phyloP scores from a whole-genome alignment of 2,888 invertebrate species.

The Aleiodes testaceus region DNA sequence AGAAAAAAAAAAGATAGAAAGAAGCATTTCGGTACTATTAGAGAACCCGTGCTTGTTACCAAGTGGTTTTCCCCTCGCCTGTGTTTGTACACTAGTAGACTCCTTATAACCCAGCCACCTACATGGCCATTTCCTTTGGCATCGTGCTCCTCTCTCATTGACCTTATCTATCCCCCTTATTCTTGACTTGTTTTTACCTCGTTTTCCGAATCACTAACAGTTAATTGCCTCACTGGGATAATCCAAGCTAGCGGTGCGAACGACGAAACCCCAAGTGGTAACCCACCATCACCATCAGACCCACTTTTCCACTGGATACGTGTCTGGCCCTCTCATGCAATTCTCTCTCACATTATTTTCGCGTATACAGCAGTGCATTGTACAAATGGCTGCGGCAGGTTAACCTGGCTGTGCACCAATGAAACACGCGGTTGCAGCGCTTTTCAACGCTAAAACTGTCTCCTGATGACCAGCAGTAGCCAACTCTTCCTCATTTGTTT shows the following conservation, averaged over 20 bases:
- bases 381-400: slow-evolving; percentile 51
- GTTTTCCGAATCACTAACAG: slow-evolving; percentile 55
- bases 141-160: slow-evolving; percentile 1
- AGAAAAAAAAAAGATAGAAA: neutral
- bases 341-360: neutral
- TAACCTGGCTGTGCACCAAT: slow-evolving; percentile 38
- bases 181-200: slow-evolving; percentile 50
- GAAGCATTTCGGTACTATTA: neutral
- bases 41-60: slow-evolving; percentile 32
- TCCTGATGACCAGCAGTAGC: slow-evolving; percentile 23
- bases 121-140: neutral
- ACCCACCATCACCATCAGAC: slow-evolving; percentile 48
- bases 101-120: neutral
- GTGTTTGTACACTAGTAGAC: neutral
- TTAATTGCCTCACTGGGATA: slow-evolving; percentile 55
- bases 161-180: slow-evolving; percentile 7
- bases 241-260: slow-evolving; percentile 50
- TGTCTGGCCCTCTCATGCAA: neutral
- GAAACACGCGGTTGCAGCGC: slow-evolving; percentile 35
- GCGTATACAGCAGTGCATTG: neutral
- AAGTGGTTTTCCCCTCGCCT: slow-evolving; percentile 10
- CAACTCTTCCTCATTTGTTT: neutral
- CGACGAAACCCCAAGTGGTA: slow-evolving; percentile 48
- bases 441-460: slow-evolving; percentile 29
- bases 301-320: neutral